Evolutionary conservation across 2,888 invertebrate genomes (phyloP).

Genomic region (Synanthedon myopaeformis): DNA sequence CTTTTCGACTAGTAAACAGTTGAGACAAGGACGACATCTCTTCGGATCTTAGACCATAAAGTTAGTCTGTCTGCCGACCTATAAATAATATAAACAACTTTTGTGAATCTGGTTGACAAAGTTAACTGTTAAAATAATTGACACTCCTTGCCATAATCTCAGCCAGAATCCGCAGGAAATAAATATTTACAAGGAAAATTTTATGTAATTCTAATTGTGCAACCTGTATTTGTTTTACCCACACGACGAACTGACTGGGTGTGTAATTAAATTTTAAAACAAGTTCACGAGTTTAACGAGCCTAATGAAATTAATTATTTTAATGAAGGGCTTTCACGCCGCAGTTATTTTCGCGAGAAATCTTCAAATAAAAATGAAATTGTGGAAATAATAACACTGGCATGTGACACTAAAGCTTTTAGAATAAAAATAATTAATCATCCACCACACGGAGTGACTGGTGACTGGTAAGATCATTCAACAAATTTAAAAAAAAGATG

Average conservation of each 20-base stretch:
- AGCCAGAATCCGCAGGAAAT: background rate
- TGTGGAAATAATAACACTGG: no score
- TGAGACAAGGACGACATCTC: no score
- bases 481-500: no score
- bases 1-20: no score
- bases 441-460: no score
- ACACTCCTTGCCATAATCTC: background rate
- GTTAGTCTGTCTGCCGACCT: no score
- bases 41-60: no score
- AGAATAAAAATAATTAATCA: background rate
- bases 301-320: slow-evolving; percentile 57
- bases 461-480: no score
- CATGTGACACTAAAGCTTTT: no score
- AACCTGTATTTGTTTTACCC: slow-evolving; percentile 15
- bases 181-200: background rate
- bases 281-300: slow-evolving; percentile 42
- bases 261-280: slow-evolving; percentile 44
- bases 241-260: slow-evolving; percentile 5
- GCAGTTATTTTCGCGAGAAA: background rate
- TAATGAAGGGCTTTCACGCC: slow-evolving; percentile 36
- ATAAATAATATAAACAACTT: background rate
- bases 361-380: background rate
- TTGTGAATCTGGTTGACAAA: background rate
- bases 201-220: slow-evolving; percentile 16
- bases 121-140: background rate